Base-by-base conservation (phyloP, 2,888 invertebrate genomes). In the Lasioglossum marginatum region DNA sequence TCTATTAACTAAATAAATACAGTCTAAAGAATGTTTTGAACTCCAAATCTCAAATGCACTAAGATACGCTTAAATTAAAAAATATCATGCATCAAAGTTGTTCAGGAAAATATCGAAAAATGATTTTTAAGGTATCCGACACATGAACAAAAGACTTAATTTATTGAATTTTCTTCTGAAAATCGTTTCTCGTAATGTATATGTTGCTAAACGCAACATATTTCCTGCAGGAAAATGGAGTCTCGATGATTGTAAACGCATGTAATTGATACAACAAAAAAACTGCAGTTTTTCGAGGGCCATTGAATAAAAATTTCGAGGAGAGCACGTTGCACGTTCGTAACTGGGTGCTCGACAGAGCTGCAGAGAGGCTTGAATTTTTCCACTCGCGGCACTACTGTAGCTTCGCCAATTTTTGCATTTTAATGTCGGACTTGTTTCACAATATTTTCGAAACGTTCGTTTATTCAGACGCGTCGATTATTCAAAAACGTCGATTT, bases 301-400 rank as follows among this genome's bases (percentile, higher is more conserved):
- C 63, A 63, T 31, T 63, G 63, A 63, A 63, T 63, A 63, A 63
- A 63, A 63, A 63, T 63, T 63, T 63, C 63, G 63, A 63, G 63
- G 31, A 63, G 63, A 16, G 63, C 19, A 8, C 63, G 63, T 63
- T 63, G 31, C 31, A 63, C 31, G 19, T 10, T 31, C 16, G 31
- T 63, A 63, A 31, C 63, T 31, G 63, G 63, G 63, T 63, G 63
- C 63, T 63, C 63, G 31, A 63, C 63, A 19, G 16, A 19, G 31
- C 8, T 31, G 19, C 31, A 6, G 63, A 31, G 19, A 19, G 19
- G 63, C 31, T 31, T 63, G 63, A 63, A 63, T 63, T 31, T 63
- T 63, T 63, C 31, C 63, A 63, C 63, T 63, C 31, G 63, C 31
- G 0, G 19, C 16, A n/a, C 31, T 63, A n/a, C 31, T 63, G 63